Percentiles rank a stretch among this genome's conserved stretches.
Evolutionary conservation across 2,797 vertebrate species (phyloP).

Genomic region (Delichon dasypus): DNA sequence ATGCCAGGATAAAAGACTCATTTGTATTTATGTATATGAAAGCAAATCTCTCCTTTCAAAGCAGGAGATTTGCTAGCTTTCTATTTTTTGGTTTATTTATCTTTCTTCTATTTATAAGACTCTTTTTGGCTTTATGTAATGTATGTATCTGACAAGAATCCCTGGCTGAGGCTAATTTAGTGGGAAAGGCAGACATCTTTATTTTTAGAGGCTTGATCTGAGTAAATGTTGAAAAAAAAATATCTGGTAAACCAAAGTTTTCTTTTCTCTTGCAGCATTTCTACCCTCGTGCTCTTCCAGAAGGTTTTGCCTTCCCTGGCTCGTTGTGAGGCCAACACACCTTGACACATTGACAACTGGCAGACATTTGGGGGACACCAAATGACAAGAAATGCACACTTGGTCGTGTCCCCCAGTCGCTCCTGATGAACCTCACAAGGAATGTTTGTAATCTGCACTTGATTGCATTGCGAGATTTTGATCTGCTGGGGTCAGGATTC

Average conservation of each 20-base stretch:
- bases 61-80: neutral
- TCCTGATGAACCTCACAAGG: neutral
- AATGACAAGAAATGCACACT: neutral
- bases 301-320: neutral
- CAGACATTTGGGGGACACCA: neutral
- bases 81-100: conserved; percentile 5
- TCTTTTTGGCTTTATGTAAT: neutral
- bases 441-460: neutral
- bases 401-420: neutral
- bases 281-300: neutral
- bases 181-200: conserved; percentile 28
- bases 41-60: conserved; percentile 30
- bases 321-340: conserved; percentile 15
- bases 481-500: neutral
- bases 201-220: conserved; percentile 27
- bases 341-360: neutral
- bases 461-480: neutral
- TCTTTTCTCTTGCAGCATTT: neutral
- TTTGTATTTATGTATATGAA: conserved; percentile 40
- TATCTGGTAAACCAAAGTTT: neutral
- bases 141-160: neutral
- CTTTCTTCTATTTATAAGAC: conserved; percentile 34
- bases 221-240: neutral
- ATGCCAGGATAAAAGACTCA: conserved; percentile 13
- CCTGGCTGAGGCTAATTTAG: conserved; percentile 16